Evolutionary conservation across 2,113 vertebrate species (phyloP).

Genomic region (Sorex fumeus): DNA sequence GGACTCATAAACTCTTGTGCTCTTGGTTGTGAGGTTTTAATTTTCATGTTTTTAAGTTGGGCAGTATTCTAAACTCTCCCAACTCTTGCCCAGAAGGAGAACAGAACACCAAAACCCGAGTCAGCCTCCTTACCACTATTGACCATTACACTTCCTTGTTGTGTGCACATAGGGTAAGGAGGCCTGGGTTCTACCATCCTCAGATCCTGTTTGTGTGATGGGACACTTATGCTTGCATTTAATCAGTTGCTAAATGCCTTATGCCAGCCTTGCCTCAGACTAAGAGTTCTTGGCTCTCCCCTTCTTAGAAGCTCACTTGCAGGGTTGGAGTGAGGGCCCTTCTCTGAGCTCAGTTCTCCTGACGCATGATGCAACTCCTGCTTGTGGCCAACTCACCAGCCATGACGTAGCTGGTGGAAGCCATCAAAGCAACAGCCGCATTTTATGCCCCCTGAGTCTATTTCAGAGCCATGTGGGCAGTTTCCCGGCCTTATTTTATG

Average conservation of each 20-base stretch:
- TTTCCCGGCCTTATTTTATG: not conserved
- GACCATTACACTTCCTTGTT: not conserved
- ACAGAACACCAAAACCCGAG: slow-evolving; percentile 9
- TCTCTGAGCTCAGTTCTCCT: not conserved
- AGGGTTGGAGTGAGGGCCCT: not conserved
- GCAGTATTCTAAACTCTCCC: not conserved
- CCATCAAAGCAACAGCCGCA: not conserved
- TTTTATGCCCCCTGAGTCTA: not conserved
- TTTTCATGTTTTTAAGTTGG: slow-evolving; percentile 2
- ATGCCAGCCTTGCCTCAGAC: not conserved
- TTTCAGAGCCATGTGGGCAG: not conserved
- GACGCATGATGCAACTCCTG: not conserved
- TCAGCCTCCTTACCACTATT: not conserved
- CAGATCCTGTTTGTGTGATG: not conserved
- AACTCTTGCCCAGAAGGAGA: slow-evolving; percentile 11
- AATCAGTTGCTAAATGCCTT: not conserved
- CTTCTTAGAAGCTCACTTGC: not conserved
- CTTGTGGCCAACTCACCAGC: not conserved
- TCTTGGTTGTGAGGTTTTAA: not conserved
- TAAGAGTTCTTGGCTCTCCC: not conserved
- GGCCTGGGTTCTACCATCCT: not conserved
- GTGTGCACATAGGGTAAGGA: accelerated
- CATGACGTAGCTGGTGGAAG: slow-evolving; percentile 17
- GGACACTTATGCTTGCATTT: not conserved
- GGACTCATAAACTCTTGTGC: not conserved